Percentiles rank a stretch among this genome's conserved stretches.
Evolutionary conservation across 2,113 vertebrate species (phyloP).

Genomic region (Muscicapa adusta): DNA sequence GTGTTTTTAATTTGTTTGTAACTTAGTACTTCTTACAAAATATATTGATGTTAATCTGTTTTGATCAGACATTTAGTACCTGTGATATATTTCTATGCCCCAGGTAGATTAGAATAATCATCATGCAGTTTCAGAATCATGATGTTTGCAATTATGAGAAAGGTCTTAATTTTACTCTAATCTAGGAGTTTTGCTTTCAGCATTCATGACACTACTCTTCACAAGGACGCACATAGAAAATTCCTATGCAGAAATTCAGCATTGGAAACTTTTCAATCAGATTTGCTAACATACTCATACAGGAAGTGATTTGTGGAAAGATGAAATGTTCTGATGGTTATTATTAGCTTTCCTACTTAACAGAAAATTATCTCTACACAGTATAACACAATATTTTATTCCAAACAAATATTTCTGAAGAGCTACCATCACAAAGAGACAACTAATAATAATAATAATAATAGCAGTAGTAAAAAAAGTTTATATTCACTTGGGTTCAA

Average conservation of each 20-base stretch:
- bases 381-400: not conserved
- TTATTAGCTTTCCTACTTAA: not conserved
- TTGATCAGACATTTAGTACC: not conserved
- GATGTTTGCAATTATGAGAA: not conserved
- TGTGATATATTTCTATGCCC: not conserved
- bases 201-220: not conserved
- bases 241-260: not conserved
- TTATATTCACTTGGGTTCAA: not conserved
- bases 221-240: not conserved
- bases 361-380: not conserved
- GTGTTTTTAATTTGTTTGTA: not conserved
- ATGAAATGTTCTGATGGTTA: not conserved
- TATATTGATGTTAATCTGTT: not conserved
- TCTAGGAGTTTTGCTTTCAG: not conserved
- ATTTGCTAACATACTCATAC: not conserved
- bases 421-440: not conserved
- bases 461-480: not conserved
- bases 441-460: not conserved
- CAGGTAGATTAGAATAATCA: not conserved
- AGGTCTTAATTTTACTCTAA: not conserved
- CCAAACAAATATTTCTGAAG: not conserved
- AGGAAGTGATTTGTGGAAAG: not conserved
- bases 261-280: not conserved
- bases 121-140: not conserved
- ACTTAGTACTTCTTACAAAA: not conserved